Evolutionary conservation across 1,140 invertebrate species (phyloP), one percentile per base, ranked within the genome.

Genomic region (Panulirus ornatus): DNA sequence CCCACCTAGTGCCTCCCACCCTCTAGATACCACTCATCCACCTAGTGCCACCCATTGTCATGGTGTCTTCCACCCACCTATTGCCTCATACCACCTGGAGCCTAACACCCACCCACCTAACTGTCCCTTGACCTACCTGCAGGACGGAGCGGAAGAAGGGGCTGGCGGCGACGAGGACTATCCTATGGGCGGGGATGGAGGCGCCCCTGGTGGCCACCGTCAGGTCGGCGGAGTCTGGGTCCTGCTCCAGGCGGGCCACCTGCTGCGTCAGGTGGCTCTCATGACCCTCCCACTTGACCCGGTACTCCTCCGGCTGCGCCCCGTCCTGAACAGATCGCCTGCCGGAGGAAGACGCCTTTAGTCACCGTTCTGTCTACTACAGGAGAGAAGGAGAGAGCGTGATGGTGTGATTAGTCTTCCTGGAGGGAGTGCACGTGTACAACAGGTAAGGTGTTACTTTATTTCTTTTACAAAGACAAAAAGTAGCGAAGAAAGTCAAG

Each of bases 101-200:
- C n/a, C n/a, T n/a, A n/a, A n/a, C n/a, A n/a, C n/a, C n/a, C n/a
- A n/a, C n/a, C n/a, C n/a, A n/a, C n/a, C n/a, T n/a, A n/a, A n/a
- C n/a, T n/a, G n/a, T n/a, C n/a, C n/a, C n/a, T n/a, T n/a, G 6
- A 40, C 63, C 1, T 8, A 88, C 86, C 86, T 82, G 76, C 63
- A 88, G 44, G 0, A 88, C 73, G 1, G 40, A 38, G 22, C 86
- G 38, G 86, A 88, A 88, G 86, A 88, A 88, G 27, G 76, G 8
- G 44, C 86, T 88, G 76, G 86, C 86, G 58, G 86, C 86, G 42
- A 78, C 86, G 30, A 88, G 86, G 0, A 88, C 86, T 16, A 88
- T 70, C 63, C 86, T 81, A 78, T 88, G 86, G 44, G 76, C 38
- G 76, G 86, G 76, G 42, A 88, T 63, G 63, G 76, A 54, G 58